Evolutionary conservation across 2,797 vertebrate genomes (phyloP).

Genomic region (Clarias laeviceps): DNA sequence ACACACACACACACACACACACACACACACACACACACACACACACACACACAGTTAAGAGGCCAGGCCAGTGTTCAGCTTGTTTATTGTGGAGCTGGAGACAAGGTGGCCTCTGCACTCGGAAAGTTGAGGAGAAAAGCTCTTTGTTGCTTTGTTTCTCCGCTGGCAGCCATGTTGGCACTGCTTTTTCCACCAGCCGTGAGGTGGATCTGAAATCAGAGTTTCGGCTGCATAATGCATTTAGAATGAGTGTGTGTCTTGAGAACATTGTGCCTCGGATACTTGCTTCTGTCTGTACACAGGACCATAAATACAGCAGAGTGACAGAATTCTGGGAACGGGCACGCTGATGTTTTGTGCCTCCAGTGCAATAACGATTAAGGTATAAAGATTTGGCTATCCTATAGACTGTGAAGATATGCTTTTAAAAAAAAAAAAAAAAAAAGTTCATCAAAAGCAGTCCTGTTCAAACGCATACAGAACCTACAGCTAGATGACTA

Average conservation of each 20-base stretch:
- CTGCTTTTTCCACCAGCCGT: constrained; percentile 36
- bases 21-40: constrained; percentile 22
- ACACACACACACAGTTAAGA: constrained; percentile 60
- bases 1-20: background rate
- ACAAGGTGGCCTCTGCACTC: constrained; percentile 38
- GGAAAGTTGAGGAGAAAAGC: constrained; percentile 31
- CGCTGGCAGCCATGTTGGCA: constrained; percentile 44
- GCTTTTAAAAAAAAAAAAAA: background rate
- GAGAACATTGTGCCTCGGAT: background rate
- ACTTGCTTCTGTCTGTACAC: background rate
- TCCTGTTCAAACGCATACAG: constrained; percentile 16
- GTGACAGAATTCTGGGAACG: background rate
- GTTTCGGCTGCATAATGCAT: background rate
- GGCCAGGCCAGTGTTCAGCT: constrained; percentile 19
- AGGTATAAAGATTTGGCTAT: background rate
- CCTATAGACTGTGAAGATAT: background rate
- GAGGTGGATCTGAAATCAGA: constrained; percentile 33
- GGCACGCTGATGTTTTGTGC: constrained; percentile 32
- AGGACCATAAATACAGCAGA: background rate
- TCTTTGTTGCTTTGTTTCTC: constrained; percentile 46
- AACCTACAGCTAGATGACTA: constrained; percentile 17
- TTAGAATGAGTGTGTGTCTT: background rate
- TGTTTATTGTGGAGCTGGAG: constrained; percentile 54
- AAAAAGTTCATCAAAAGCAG: background rate
- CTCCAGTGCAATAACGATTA: constrained; percentile 27